phyloP scores from a whole-genome alignment of 2,113 vertebrate genomes.

The Laticauda laticaudata region DNA sequence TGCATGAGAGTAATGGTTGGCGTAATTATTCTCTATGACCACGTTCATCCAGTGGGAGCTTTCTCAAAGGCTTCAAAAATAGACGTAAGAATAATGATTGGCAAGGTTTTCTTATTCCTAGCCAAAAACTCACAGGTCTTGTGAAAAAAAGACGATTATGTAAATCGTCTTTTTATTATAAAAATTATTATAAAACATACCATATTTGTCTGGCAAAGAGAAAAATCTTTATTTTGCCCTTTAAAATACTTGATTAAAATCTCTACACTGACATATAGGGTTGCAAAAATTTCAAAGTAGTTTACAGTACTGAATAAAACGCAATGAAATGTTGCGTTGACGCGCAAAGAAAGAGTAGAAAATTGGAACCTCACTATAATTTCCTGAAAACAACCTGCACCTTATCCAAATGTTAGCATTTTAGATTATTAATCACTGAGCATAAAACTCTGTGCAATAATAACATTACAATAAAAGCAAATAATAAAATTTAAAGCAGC shows the following conservation, averaged over 20 bases:
- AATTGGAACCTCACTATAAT: neutral
- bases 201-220: neutral
- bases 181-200: neutral
- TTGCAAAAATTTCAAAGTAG: neutral
- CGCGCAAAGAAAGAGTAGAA: neutral
- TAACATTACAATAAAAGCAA: neutral
- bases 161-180: neutral
- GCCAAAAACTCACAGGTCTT: neutral
- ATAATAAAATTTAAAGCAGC: neutral
- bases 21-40: conserved; percentile 97
- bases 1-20: conserved; percentile 99
- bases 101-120: neutral
- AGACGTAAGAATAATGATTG: conserved; percentile 78
- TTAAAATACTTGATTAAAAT: neutral
- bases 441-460: neutral
- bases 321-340: neutral
- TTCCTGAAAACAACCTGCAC: neutral
- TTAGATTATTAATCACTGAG: neutral
- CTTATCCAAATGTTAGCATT: neutral
- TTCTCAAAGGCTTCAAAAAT: conserved; percentile 99
- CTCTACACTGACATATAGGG: neutral
- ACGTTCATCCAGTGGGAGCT: conserved; percentile 95
- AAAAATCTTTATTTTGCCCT: neutral
- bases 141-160: neutral
- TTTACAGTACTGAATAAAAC: neutral